Percentiles rank a stretch among this genome's conserved stretches.
phyloP scores from a whole-genome alignment of 2,797 vertebrate genomes.

The Salarias fasciatus region DNA sequence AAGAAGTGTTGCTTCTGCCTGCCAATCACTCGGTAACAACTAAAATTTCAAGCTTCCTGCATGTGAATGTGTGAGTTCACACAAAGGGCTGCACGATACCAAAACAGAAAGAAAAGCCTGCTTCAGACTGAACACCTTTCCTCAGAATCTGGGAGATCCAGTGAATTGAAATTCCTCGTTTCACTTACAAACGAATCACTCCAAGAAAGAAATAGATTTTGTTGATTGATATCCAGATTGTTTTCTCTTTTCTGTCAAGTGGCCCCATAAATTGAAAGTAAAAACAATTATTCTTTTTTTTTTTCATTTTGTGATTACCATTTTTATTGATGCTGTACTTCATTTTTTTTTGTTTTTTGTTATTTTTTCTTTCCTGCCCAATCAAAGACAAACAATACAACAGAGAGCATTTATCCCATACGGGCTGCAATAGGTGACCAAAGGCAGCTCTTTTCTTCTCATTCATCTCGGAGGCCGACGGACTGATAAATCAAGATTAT shows the following conservation, averaged over 20 bases:
- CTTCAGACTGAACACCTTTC: no score
- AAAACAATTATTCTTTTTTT: conserved; percentile 30
- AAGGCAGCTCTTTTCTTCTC: conserved; percentile 35
- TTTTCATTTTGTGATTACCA: conserved; percentile 47
- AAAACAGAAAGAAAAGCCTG: neutral
- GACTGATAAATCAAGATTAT: conserved; percentile 59
- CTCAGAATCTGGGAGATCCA: neutral
- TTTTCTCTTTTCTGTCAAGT: conserved; percentile 37
- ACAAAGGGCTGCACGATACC: neutral
- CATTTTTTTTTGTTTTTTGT: conserved; percentile 57
- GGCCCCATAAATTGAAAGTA: conserved; percentile 35
- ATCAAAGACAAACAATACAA: conserved; percentile 47
- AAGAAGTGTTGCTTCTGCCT: conserved; percentile 5
- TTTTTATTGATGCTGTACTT: conserved; percentile 56
- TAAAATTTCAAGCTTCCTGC: conserved; percentile 5
- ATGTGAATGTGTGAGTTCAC: neutral
- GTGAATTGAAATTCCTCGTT: conserved; percentile 10
- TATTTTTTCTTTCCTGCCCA: neutral
- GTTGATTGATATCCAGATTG: conserved; percentile 39
- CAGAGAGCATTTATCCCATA: conserved; percentile 32
- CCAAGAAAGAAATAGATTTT: conserved; percentile 39
- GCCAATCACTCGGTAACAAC: neutral
- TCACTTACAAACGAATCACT: conserved; percentile 33
- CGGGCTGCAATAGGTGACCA: conserved; percentile 31
- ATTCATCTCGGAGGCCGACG: conserved; percentile 49